Conservation (phyloP, 2,888 invertebrate genomes). For the Epirrita christyi region DNA sequence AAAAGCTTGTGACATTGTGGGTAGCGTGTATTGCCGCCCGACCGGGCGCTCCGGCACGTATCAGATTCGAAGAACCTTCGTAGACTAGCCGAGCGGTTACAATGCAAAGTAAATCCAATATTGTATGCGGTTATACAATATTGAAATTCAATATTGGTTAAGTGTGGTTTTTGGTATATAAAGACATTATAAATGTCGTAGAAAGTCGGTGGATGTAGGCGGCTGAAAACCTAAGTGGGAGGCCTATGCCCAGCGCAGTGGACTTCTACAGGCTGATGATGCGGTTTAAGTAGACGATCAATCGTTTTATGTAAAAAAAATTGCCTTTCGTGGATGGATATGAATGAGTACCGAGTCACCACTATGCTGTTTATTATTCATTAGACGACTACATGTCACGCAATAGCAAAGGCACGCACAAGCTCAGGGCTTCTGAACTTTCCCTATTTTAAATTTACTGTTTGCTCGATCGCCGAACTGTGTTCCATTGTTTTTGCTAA, state of each 20-base stretch:
- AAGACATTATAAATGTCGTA: no score
- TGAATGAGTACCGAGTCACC: slow-evolving; percentile 79
- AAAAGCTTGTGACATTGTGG: slow-evolving; percentile 51
- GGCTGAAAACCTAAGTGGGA: no score
- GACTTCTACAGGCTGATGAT: no score
- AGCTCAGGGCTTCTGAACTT: slow-evolving; percentile 73
- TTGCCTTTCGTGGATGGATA: slow-evolving; percentile 76
- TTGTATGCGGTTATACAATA: no score
- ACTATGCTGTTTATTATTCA: slow-evolving; percentile 81
- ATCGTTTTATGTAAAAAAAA: slow-evolving; percentile 74
- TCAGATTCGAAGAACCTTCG: slow-evolving; percentile 42
- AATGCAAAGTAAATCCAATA: slow-evolving; percentile 58
- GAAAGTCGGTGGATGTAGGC: no score
- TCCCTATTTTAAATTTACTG: slow-evolving; percentile 41
- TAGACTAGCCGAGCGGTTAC: slow-evolving; percentile 37
- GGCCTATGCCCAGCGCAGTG: no score
- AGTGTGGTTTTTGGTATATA: no score
- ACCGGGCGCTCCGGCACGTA: slow-evolving; percentile 43
- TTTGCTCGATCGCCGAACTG: slow-evolving; percentile 3
- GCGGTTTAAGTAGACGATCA: slow-evolving; percentile 62
- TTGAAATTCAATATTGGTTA: no score
- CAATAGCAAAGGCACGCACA: slow-evolving; percentile 76
- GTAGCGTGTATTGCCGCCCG: slow-evolving; percentile 43
- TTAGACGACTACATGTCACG: slow-evolving; percentile 80
- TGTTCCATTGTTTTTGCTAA: slow-evolving; percentile 7